These are phyloP conservation scores for Lithobates pipiens DNA, from an alignment of 2,797 vertebrate species.

Conservation along the genomic window DNA sequence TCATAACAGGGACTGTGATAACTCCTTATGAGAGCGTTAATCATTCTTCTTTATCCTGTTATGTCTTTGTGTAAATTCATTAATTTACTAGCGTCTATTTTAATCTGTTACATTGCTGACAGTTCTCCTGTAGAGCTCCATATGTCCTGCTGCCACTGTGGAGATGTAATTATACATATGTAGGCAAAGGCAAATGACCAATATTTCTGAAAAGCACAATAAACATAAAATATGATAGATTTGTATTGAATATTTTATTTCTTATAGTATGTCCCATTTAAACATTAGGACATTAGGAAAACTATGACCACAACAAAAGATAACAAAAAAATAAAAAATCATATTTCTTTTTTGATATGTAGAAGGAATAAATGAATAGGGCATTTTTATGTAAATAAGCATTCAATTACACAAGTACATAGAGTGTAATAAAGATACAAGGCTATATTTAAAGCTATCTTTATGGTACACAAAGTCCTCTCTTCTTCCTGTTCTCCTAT, in stretches of 20 bases:
- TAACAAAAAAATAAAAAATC: background rate
- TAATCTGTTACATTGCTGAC: background rate
- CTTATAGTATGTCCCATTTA: background rate
- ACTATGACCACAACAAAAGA: background rate
- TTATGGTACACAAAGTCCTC: too few relatives aligned
- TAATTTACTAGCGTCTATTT: background rate
- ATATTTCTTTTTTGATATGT: background rate
- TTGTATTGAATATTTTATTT: background rate
- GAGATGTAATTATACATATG: slow-evolving; percentile 7
- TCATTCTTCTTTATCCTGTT: slow-evolving; percentile 8
- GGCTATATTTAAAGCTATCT: too few relatives aligned
- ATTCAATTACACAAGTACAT: background rate
- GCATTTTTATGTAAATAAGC: background rate
- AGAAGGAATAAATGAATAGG: too few relatives aligned
- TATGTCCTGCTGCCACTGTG: background rate
- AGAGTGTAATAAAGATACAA: background rate
- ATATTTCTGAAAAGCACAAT: background rate
- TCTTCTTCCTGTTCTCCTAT: too few relatives aligned
- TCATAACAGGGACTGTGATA: slow-evolving; percentile 7
- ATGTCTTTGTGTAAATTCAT: slow-evolving; percentile 1
- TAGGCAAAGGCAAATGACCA: background rate
- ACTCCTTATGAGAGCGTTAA: background rate
- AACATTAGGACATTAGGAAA: background rate
- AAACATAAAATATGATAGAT: background rate
- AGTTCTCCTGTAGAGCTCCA: background rate